phyloP scores from a whole-genome alignment of 1,140 invertebrate genomes.

The Pseudomyrmex flavicornis region DNA sequence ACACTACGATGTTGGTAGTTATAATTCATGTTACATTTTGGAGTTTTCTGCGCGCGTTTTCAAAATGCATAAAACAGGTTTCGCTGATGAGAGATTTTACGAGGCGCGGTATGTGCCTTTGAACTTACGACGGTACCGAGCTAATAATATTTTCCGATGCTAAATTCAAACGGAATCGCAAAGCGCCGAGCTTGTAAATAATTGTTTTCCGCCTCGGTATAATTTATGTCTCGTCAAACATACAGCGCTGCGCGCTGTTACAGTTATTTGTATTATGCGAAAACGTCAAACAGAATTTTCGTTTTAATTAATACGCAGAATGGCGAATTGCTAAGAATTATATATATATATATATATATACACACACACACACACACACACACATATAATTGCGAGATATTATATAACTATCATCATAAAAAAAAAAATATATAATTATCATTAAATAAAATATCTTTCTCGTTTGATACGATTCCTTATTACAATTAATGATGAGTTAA shows the following conservation, averaged over 20 bases:
- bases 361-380: too few species aligned
- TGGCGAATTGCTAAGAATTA: constrained; percentile 24
- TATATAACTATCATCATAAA: constrained; percentile 30
- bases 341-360: too few species aligned
- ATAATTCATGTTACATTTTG: not conserved
- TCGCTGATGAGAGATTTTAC: constrained; percentile 28
- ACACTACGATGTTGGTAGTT: not conserved
- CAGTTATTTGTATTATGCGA: constrained; percentile 49
- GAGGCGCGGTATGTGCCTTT: constrained; percentile 5
- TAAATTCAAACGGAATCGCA: constrained; percentile 52
- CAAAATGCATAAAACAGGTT: constrained; percentile 43
- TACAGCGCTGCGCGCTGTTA: constrained; percentile 34
- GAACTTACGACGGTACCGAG: constrained; percentile 18
- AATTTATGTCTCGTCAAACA: constrained; percentile 56
- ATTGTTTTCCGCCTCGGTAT: constrained; percentile 43
- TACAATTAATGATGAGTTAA: not conserved
- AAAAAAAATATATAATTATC: constrained; percentile 40
- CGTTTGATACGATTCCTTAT: constrained; percentile 5
- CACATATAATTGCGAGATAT: constrained; percentile 22
- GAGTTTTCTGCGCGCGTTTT: constrained; percentile 14
- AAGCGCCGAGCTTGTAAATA: constrained; percentile 52
- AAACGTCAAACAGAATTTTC: constrained; percentile 51
- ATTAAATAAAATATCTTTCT: constrained; percentile 35
- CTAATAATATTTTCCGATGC: constrained; percentile 53
- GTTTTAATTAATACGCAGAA: constrained; percentile 49